Base-by-base conservation (phyloP, 2,888 invertebrate genomes). In the Sphaerophoria rueppellii region DNA sequence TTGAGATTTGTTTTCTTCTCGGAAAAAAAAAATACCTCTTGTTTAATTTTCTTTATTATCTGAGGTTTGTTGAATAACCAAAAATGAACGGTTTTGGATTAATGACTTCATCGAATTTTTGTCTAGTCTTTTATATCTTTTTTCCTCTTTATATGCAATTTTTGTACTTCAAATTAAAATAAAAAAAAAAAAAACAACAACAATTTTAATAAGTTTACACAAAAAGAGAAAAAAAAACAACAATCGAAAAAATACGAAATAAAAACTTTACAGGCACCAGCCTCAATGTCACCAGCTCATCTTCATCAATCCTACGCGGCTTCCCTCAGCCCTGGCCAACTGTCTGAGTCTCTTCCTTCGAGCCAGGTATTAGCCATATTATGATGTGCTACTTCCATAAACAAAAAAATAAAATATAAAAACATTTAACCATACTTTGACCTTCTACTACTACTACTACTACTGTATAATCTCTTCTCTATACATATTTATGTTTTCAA, bases 271-370 rank as follows among this genome's bases (percentile, higher is more conserved):
- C 93, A 97, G 96, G 97, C 97, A 91, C 97, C 97, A 89, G 97
- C 97, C 92, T 96, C 96, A 91, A 96, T 97, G 96, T 96, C 96
- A 87, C 96, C 96, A 88, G 96, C 96, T 91, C 96, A 96, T 93
- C 94, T 95, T 91, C 95, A 95, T 93, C 95, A 95, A 93, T 95
- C 24, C 24, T 24, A 95, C 92, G 95, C 95, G 91, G 93, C 93
- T 89, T 93, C 93, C 87, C 90, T 93, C 91, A 93, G 93, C 89
- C 93, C 93, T 87, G 93, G 93, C 89, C 93, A 94, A 92, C 93
- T 94, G 89, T 95, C 95, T 89, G 96, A 96, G 93, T 95, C 95
- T 90, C 95, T 96, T 92, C 95, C 96, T 89, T 93, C 95, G 91
- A 96, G 96, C 93, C 96, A 96, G 96, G 96, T 96, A 94, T 89